Evolutionary conservation across 2,888 invertebrate genomes (phyloP).

Genomic region (Lasius platythorax): DNA sequence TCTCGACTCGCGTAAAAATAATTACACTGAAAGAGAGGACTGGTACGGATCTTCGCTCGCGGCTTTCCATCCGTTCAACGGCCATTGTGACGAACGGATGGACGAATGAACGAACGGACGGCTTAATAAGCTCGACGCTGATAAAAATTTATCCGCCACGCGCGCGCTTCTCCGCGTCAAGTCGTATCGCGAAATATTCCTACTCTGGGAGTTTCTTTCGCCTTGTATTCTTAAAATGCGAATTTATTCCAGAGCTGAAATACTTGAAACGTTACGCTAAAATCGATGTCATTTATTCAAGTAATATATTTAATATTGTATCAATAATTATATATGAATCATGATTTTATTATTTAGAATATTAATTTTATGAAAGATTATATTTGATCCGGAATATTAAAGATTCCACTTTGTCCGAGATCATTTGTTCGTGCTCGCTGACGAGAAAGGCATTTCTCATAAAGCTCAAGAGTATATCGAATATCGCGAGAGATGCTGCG

Average conservation of each 20-base stretch:
- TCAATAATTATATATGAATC: background rate
- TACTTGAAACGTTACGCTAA: background rate
- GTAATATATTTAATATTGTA: background rate
- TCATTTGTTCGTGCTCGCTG: background rate
- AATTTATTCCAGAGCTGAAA: background rate
- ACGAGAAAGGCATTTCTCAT: background rate
- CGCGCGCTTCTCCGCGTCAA: slow-evolving; percentile 14
- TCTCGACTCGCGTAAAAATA: slow-evolving; percentile 84
- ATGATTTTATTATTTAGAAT: background rate
- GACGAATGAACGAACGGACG: slow-evolving; percentile 60
- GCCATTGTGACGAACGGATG: slow-evolving; percentile 76
- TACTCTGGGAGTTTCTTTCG: background rate
- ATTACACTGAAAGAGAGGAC: slow-evolving; percentile 74
- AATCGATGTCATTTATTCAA: slow-evolving; percentile 6
- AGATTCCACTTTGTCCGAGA: background rate
- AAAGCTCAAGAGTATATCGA: background rate
- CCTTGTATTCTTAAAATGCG: background rate
- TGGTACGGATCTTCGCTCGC: slow-evolving; percentile 45
- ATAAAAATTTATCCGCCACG: slow-evolving; percentile 84
- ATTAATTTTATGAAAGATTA: slow-evolving; percentile 8
- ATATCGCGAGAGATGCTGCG: slow-evolving; percentile 26
- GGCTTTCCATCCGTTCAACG: slow-evolving; percentile 65
- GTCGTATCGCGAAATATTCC: slow-evolving; percentile 11
- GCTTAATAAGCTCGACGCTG: slow-evolving; percentile 80
- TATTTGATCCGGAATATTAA: background rate